A percentile compares a stretch with the other conserved stretches of the same genome.
Conservation (phyloP, 2,113 vertebrate species). For the Eidolon helvum region DNA sequence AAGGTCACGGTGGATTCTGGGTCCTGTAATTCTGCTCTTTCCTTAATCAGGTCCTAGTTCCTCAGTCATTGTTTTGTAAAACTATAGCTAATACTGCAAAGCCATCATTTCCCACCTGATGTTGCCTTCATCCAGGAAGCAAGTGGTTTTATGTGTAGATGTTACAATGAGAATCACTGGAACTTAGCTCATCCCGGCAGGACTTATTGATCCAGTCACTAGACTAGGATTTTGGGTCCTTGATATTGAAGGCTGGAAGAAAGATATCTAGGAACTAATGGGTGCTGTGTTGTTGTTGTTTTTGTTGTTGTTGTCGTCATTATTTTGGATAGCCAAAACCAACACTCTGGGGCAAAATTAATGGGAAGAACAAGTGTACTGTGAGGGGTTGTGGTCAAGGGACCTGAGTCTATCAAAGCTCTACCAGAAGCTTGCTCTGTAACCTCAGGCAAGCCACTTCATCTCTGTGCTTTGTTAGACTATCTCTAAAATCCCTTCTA, state of each 20-base stretch:
- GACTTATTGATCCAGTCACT: not conserved
- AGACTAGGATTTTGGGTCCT: not conserved
- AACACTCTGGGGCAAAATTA: not conserved
- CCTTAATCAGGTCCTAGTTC: not conserved
- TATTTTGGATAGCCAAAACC: not conserved
- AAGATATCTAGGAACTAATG: not conserved
- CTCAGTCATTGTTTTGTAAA: not conserved
- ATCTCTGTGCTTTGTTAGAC: not conserved
- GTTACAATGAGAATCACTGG: not conserved
- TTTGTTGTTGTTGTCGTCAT: not conserved
- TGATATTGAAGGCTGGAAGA: not conserved
- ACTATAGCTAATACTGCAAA: not conserved
- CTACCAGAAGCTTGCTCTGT: not conserved
- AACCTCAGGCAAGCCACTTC: not conserved
- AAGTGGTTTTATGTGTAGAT: not conserved
- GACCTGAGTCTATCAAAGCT: not conserved
- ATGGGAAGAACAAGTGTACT: not conserved
- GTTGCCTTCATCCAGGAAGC: not conserved
- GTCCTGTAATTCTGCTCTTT: not conserved
- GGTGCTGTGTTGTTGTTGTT: not conserved
- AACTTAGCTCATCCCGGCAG: not conserved
- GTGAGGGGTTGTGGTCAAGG: not conserved
- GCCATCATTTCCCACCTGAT: not conserved
- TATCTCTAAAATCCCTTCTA: not conserved
- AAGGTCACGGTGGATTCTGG: not conserved